phyloP scores from a whole-genome alignment of 2,797 vertebrate genomes.

The Diplodus puntazzo region DNA sequence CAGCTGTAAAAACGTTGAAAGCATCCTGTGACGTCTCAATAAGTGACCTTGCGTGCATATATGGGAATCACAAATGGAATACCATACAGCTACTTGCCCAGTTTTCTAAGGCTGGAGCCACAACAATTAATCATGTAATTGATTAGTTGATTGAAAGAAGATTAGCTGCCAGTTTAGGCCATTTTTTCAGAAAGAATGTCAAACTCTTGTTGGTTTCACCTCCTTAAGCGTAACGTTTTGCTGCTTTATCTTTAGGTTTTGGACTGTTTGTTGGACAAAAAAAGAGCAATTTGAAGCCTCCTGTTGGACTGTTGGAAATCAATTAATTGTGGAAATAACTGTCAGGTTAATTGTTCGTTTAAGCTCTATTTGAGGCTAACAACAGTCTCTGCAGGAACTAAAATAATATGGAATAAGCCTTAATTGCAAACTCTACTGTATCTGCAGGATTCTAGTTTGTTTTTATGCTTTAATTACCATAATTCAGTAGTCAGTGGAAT shows the following conservation, averaged over 20 bases:
- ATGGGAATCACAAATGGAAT: not conserved
- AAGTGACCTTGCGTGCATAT: not conserved
- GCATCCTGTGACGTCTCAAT: slow-evolving; percentile 28
- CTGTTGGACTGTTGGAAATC: too few species aligned
- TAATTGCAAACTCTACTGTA: slow-evolving; percentile 5
- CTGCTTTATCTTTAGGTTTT: too few species aligned
- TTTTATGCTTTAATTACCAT: slow-evolving; percentile 4
- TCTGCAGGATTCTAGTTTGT: not conserved
- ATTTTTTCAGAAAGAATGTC: too few species aligned
- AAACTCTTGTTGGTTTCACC: too few species aligned
- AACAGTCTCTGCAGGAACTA: not conserved
- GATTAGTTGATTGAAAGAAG: too few species aligned
- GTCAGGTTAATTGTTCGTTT: too few species aligned
- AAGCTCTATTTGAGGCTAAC: not conserved
- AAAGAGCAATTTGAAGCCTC: too few species aligned
- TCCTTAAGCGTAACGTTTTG: too few species aligned
- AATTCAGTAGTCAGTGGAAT: slow-evolving; percentile 20
- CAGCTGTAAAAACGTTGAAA: slow-evolving; percentile 58
- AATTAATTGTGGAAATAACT: too few species aligned
- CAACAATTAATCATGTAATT: too few species aligned
- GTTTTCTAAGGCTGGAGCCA: not conserved
- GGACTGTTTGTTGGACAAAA: too few species aligned
- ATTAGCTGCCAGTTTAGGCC: too few species aligned
- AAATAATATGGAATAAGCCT: not conserved
- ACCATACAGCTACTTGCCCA: not conserved